phyloP scores from a whole-genome alignment of 1,140 invertebrate species.

The Procambarus virginalis region DNA sequence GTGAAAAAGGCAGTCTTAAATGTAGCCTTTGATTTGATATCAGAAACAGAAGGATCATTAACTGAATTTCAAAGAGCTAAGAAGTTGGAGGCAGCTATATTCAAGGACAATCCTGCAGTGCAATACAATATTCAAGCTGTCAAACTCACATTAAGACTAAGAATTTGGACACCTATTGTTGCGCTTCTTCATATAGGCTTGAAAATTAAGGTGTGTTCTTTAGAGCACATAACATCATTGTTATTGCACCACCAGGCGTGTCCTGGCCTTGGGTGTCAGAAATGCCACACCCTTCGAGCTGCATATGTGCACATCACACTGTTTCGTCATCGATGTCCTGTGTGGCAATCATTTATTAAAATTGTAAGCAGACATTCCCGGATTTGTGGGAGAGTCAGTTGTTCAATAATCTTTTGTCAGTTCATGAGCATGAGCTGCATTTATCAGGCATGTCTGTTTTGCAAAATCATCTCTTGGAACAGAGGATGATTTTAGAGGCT shows the following conservation, averaged over 20 bases:
- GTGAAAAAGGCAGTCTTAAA: constrained; percentile 2
- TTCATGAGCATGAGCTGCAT: constrained; percentile 13
- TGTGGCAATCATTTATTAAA: background rate
- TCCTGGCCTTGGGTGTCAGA: background rate
- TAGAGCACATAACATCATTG: background rate
- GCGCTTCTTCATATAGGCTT: background rate
- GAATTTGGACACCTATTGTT: background rate
- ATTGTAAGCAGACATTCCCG: background rate
- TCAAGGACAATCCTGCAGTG: constrained; percentile 11
- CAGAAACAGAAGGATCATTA: background rate
- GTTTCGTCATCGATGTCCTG: constrained; percentile 19
- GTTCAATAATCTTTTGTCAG: constrained; percentile 18
- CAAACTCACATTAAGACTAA: background rate
- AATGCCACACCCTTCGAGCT: constrained; percentile 3
- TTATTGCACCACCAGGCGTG: constrained; percentile 22
- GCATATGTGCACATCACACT: constrained; percentile 24
- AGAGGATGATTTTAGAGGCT: background rate
- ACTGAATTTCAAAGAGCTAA: background rate
- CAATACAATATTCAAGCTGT: background rate
- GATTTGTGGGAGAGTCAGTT: background rate
- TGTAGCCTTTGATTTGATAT: background rate
- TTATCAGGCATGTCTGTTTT: background rate
- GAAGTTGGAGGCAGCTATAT: constrained; percentile 4
- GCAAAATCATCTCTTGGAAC: background rate
- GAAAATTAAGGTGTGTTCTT: background rate